A percentile compares a stretch with the other conserved stretches of the same genome.
These are phyloP conservation scores for Bubalus kerabau DNA, from an alignment of 2,113 vertebrate genomes.

Conservation along the genomic window DNA sequence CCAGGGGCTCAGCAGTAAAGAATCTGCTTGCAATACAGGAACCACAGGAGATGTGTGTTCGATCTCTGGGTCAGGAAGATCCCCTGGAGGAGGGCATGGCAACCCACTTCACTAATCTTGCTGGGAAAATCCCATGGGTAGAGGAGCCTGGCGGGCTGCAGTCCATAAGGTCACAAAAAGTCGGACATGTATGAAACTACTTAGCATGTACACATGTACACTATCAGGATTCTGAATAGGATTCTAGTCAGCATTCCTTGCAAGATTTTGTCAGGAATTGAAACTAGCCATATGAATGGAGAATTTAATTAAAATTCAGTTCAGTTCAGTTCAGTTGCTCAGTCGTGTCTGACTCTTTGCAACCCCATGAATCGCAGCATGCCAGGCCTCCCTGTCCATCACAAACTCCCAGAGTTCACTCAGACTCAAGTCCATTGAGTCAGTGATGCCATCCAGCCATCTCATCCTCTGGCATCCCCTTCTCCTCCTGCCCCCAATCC, in stretches of 20 bases:
- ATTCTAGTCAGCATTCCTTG: not conserved
- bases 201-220: not conserved
- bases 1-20: not conserved
- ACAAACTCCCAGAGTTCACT: too few species aligned
- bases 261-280: not conserved
- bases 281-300: not conserved
- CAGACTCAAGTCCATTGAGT: too few species aligned
- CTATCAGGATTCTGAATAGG: not conserved
- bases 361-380: too few species aligned
- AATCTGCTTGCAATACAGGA: not conserved
- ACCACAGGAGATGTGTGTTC: not conserved
- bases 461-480: too few species aligned
- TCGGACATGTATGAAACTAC: not conserved
- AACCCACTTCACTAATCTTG: not conserved
- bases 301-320: slow-evolving; percentile 16
- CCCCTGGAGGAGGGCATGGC: not conserved
- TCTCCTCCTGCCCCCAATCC: too few species aligned
- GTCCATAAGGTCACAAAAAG: not conserved
- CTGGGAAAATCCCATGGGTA: not conserved
- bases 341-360: too few species aligned
- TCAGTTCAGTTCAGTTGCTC: too few species aligned
- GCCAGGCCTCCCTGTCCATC: too few species aligned
- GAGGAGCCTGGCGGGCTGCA: not conserved
- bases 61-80: not conserved
- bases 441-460: too few species aligned